phyloP scores from a whole-genome alignment of 2,888 invertebrate genomes.

The Lithodes maja region DNA sequence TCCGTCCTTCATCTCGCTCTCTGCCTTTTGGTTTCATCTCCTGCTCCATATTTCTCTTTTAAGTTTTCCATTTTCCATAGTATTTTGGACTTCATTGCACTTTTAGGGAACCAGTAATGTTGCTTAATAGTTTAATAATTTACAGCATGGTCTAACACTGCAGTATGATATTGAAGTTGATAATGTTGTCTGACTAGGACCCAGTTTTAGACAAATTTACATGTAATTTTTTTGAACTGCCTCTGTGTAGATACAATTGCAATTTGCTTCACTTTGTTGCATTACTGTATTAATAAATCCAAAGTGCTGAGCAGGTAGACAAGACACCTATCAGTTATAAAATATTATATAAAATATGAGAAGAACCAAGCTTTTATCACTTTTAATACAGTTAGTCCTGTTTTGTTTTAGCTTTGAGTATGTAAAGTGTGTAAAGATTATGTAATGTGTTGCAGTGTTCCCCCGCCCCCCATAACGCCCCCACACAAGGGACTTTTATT shows the following conservation, averaged over 20 bases:
- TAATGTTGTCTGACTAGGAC: constrained; percentile 65
- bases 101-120: constrained; percentile 64
- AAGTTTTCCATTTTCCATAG: constrained; percentile 48
- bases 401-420: constrained; percentile 64
- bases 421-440: constrained; percentile 59
- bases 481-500: constrained; percentile 54
- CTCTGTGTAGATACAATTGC: constrained; percentile 64
- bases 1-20: constrained; percentile 21
- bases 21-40: constrained; percentile 25
- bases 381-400: constrained; percentile 59
- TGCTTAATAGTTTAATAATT: constrained; percentile 63
- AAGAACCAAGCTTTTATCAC: constrained; percentile 50
- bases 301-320: constrained; percentile 62
- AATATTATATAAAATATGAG: neutral
- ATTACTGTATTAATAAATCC: constrained; percentile 53
- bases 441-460: constrained; percentile 64
- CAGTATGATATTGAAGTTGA: constrained; percentile 65
- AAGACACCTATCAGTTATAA: constrained; percentile 56
- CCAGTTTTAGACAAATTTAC: constrained; percentile 61
- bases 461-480: constrained; percentile 39
- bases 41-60: constrained; percentile 33
- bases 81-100: constrained; percentile 60
- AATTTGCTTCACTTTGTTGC: constrained; percentile 65
- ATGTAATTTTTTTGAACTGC: constrained; percentile 58
- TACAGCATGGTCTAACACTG: constrained; percentile 67